Conservation (phyloP, 2,113 vertebrate genomes). For the Actenoides hombroni region DNA sequence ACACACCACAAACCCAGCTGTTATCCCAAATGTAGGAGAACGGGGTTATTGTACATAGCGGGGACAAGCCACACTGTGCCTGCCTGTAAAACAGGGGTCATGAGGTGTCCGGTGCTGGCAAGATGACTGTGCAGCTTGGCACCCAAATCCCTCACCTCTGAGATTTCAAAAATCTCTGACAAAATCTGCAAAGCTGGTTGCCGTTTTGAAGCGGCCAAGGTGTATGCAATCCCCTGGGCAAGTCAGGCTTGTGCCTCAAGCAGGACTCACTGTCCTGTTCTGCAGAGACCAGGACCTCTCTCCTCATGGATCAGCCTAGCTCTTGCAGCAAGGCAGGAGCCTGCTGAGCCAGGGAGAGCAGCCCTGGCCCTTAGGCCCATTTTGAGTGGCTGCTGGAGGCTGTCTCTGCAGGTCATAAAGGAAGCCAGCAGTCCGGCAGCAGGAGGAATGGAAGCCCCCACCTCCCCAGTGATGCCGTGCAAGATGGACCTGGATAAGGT, state of each 20-base stretch:
- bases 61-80: rapidly evolving
- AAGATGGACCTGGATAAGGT: slow-evolving; percentile 94
- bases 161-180: not conserved
- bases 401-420: slow-evolving; percentile 84
- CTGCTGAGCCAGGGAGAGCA: not conserved
- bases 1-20: not conserved
- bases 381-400: not conserved
- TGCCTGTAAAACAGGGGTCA: not conserved
- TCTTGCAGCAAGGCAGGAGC: rapidly evolving
- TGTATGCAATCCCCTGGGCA: not conserved
- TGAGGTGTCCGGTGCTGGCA: not conserved
- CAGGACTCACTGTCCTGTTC: not conserved
- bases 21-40: not conserved
- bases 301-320: rapidly evolving
- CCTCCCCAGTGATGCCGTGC: slow-evolving; percentile 85
- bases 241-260: rapidly evolving
- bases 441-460: slow-evolving; percentile 74
- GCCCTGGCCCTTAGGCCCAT: rapidly evolving
- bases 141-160: not conserved
- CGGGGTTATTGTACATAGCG: not conserved
- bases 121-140: not conserved
- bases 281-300: not conserved
- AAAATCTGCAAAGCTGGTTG: not conserved
- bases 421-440: slow-evolving; percentile 80
- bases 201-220: not conserved